Percentiles rank a stretch among this genome's conserved stretches.
Evolutionary conservation across 2,888 invertebrate species (phyloP).

Genomic region (Ormyrus nitidulus): DNA sequence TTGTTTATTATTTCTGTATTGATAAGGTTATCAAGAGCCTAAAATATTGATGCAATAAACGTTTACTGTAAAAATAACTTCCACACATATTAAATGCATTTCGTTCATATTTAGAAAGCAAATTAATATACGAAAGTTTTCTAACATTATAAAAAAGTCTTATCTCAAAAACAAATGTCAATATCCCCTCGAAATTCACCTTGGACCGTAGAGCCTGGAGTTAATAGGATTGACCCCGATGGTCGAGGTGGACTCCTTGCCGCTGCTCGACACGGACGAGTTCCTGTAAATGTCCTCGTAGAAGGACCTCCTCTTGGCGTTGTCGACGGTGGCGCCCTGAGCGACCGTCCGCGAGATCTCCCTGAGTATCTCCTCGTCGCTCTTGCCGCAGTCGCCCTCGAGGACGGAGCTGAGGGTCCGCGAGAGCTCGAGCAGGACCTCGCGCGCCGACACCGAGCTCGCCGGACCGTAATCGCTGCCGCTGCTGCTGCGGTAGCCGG

Average conservation of each 20-base stretch:
- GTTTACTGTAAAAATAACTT: too few relatives aligned
- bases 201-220: slow-evolving; percentile 63
- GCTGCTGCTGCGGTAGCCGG: slow-evolving; percentile 41
- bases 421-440: slow-evolving; percentile 67
- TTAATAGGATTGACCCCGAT: slow-evolving; percentile 66
- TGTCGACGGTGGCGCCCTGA: slow-evolving; percentile 57
- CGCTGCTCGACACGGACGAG: slow-evolving; percentile 52
- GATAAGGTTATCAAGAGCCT: too few relatives aligned
- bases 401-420: slow-evolving; percentile 69
- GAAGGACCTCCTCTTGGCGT: slow-evolving; percentile 4
- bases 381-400: slow-evolving; percentile 64
- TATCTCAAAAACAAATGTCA: too few relatives aligned
- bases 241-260: slow-evolving; percentile 52
- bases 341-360: slow-evolving; percentile 67
- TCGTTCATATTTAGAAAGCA: too few relatives aligned
- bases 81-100: too few relatives aligned
- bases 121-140: too few relatives aligned
- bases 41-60: too few relatives aligned
- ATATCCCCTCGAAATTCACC: neutral
- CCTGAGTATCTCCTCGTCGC: slow-evolving; percentile 67
- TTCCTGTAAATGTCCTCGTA: slow-evolving; percentile 55
- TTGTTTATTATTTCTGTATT: too few relatives aligned
- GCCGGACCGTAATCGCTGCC: slow-evolving; percentile 22
- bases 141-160: too few relatives aligned
- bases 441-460: slow-evolving; percentile 60